Evolutionary conservation across 2,888 invertebrate species (phyloP).

Genomic region (Escarpia spicata): DNA sequence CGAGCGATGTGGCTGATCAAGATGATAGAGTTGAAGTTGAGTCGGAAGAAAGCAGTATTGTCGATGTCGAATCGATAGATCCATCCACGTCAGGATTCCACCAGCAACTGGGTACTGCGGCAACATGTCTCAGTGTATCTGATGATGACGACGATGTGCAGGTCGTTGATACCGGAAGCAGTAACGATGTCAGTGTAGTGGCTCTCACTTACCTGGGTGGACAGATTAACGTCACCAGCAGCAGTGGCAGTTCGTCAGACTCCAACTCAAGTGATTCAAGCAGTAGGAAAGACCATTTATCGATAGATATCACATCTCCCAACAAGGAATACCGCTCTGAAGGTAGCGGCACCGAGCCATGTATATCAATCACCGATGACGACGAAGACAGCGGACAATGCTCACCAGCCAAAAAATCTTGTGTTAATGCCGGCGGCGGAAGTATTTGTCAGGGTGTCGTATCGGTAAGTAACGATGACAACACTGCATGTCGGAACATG

Average conservation of each 20-base stretch:
- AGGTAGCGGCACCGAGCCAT: neutral
- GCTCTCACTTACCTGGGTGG: neutral
- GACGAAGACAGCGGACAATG: neutral
- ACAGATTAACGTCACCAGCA: neutral
- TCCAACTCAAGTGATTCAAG: neutral
- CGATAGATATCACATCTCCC: neutral
- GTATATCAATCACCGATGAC: conserved; percentile 10
- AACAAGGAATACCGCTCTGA: neutral
- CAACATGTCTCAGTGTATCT: neutral
- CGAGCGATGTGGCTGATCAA: neutral
- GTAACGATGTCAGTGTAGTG: neutral
- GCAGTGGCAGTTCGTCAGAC: neutral
- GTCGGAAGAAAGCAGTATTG: neutral
- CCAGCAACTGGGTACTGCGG: neutral
- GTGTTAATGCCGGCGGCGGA: neutral
- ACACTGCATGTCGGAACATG: neutral
- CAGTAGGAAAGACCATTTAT: neutral
- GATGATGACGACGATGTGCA: neutral
- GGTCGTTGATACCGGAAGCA: neutral
- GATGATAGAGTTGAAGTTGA: neutral
- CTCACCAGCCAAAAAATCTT: neutral
- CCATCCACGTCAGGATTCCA: neutral
- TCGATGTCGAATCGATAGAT: neutral
- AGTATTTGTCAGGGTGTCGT: neutral
- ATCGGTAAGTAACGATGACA: neutral